phyloP scores from a whole-genome alignment of 1,140 invertebrate genomes.

The Goniozus legneri region DNA sequence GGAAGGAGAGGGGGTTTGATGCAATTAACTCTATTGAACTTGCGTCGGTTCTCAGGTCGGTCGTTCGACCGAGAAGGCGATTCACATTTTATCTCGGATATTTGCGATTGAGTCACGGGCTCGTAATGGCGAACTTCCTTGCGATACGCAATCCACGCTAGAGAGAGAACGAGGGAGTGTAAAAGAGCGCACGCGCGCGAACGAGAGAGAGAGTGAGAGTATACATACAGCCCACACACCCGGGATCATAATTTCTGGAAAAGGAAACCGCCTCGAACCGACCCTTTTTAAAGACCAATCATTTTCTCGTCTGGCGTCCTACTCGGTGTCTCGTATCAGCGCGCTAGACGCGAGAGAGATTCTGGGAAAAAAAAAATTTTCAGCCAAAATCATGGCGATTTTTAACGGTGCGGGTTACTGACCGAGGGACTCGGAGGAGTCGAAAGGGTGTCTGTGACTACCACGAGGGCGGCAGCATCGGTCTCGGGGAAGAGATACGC shows the following conservation, averaged over 20 bases:
- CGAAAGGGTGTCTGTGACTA: not conserved
- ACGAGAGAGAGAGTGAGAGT: too few species aligned
- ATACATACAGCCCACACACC: too few species aligned
- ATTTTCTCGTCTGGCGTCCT: slow-evolving; percentile 10
- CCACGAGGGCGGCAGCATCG: too few species aligned
- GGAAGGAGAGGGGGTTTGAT: too few species aligned
- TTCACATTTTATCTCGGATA: slow-evolving; percentile 3
- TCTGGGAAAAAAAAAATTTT: too few species aligned
- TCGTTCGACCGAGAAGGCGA: not conserved
- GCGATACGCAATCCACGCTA: slow-evolving; percentile 13
- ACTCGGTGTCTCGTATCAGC: slow-evolving; percentile 4
- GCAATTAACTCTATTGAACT: too few species aligned
- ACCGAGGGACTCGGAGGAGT: slow-evolving; percentile 4
- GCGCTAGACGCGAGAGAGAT: too few species aligned
- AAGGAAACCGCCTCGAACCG: slow-evolving; percentile 25
- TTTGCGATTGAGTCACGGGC: slow-evolving; percentile 20
- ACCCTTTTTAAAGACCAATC: slow-evolving; percentile 16
- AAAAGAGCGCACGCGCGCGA: too few species aligned
- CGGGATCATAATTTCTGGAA: slow-evolving; percentile 20
- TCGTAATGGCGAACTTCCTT: slow-evolving; percentile 34
- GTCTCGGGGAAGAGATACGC: too few species aligned
- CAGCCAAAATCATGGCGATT: too few species aligned
- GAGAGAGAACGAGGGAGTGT: too few species aligned
- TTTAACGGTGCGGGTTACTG: slow-evolving; percentile 8
- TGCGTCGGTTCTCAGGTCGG: too few species aligned